A percentile compares a stretch with the other conserved stretches of the same genome.
Evolutionary conservation across 2,113 vertebrate species (phyloP).

Genomic region (Tringa solitaria): DNA sequence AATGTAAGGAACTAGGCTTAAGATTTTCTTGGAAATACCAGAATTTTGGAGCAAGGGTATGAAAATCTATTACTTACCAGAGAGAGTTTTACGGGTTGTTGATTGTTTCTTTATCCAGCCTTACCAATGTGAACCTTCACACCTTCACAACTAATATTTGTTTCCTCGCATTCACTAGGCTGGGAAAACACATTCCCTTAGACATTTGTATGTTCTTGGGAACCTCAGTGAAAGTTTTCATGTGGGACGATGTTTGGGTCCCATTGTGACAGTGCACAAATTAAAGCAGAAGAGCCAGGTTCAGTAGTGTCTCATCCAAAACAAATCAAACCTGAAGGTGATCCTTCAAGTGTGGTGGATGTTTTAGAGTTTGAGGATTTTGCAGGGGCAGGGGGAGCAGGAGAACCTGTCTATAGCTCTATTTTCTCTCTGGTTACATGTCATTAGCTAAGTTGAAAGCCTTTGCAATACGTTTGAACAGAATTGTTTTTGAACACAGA

Average conservation of each 20-base stretch:
- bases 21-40: no score
- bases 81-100: background rate
- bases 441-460: background rate
- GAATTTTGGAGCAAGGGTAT: background rate
- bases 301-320: background rate
- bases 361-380: background rate
- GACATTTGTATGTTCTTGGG: background rate
- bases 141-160: background rate
- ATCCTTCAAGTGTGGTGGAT: background rate
- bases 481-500: background rate
- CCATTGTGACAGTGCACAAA: background rate
- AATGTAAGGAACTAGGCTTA: background rate
- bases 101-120: background rate
- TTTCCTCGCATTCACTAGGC: background rate
- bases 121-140: background rate
- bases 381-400: rapidly evolving
- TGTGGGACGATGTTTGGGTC: background rate
- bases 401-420: background rate
- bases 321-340: background rate
- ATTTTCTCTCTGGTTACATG: background rate
- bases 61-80: background rate
- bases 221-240: background rate
- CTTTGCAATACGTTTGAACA: background rate
- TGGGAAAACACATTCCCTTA: background rate
- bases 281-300: background rate